Conservation (phyloP, 2,113 vertebrate species). For the Callospermophilus lateralis region DNA sequence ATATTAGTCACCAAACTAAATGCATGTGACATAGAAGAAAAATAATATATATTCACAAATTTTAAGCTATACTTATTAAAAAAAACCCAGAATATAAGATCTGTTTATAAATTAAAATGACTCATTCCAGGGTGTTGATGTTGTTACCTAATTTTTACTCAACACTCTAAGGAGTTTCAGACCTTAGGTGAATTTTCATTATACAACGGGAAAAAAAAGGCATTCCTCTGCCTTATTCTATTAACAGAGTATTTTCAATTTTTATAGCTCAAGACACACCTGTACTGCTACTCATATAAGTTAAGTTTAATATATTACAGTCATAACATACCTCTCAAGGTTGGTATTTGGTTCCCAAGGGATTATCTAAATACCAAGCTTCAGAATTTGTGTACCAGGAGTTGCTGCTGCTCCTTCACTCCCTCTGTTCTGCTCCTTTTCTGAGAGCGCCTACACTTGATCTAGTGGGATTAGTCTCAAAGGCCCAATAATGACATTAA, state of each 20-base stretch:
- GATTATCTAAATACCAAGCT: constrained; percentile 13
- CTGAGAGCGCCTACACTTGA: background rate
- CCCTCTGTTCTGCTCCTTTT: background rate
- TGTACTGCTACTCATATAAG: constrained; percentile 47
- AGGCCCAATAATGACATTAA: constrained; percentile 27
- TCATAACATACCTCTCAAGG: constrained; percentile 51
- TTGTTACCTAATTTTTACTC: constrained; percentile 8
- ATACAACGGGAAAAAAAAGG: background rate
- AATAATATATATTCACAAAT: background rate
- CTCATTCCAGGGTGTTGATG: background rate
- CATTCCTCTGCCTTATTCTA: background rate
- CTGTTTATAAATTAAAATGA: constrained; percentile 13
- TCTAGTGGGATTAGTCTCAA: constrained; percentile 22
- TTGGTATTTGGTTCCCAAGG: constrained; percentile 53
- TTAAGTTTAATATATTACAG: constrained; percentile 29
- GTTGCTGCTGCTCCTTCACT: background rate
- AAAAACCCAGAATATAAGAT: background rate
- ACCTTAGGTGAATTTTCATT: background rate
- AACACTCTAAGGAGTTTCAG: background rate
- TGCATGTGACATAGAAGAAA: background rate
- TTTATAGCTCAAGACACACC: constrained; percentile 53
- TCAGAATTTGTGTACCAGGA: constrained; percentile 39
- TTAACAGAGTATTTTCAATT: constrained; percentile 51
- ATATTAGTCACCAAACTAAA: background rate
- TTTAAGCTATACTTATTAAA: background rate